These are phyloP conservation scores for Amazona vittata DNA, from an alignment of 2,113 vertebrate genomes.

Conservation along the genomic window DNA sequence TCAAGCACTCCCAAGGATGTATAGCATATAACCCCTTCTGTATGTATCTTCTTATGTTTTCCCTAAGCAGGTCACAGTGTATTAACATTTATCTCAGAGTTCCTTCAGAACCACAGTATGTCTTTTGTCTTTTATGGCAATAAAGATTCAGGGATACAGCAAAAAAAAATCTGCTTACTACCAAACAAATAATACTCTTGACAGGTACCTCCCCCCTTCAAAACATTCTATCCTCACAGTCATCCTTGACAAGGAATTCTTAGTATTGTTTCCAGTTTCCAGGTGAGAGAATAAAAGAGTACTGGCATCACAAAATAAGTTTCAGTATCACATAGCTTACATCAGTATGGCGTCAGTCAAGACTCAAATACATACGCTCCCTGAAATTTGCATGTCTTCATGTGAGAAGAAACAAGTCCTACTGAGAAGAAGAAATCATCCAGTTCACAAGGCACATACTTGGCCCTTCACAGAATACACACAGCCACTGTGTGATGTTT, in stretches of 20 bases:
- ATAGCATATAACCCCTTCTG: neutral
- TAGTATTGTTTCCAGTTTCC: neutral
- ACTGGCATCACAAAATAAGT: neutral
- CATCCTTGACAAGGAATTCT: neutral
- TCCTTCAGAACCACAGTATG: neutral
- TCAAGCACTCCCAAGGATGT: neutral
- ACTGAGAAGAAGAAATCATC: neutral
- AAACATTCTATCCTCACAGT: neutral
- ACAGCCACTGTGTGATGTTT: neutral
- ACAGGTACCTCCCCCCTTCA: neutral
- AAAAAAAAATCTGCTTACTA: neutral
- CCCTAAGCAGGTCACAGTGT: neutral
- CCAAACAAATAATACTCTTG: neutral
- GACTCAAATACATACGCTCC: neutral
- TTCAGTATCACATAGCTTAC: neutral
- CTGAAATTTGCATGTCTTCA: neutral
- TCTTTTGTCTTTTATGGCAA: slow-evolving; percentile 21
- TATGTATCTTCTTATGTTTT: neutral
- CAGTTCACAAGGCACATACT: neutral
- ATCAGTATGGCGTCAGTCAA: neutral
- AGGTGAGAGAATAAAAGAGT: neutral
- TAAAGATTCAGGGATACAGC: neutral
- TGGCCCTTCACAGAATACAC: neutral
- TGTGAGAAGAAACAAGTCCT: neutral
- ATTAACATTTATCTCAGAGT: neutral